Conservation (phyloP, 2,888 invertebrate genomes). For the Melipona bicolor region DNA sequence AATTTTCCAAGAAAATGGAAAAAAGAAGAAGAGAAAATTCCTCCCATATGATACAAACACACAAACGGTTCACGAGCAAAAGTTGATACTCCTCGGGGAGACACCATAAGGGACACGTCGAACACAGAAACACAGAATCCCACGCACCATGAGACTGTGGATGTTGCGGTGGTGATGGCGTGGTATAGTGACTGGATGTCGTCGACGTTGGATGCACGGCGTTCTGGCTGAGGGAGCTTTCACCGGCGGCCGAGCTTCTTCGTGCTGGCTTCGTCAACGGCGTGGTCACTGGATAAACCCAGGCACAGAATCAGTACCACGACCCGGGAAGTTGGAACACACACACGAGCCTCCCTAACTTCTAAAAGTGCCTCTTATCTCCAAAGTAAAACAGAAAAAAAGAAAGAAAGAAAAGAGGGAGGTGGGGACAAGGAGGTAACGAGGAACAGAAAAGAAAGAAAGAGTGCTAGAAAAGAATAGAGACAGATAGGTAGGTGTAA, state of each 20-base stretch:
- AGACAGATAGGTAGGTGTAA: neutral
- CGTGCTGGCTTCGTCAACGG: conserved; percentile 79
- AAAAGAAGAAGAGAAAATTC: neutral
- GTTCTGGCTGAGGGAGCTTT: conserved; percentile 78
- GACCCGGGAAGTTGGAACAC: conserved; percentile 20
- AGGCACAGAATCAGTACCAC: conserved; percentile 54
- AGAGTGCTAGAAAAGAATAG: conserved; percentile 3
- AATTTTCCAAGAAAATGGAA: neutral
- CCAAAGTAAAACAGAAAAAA: conserved; percentile 2
- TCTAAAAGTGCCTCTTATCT: conserved; percentile 51
- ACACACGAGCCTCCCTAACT: conserved; percentile 30
- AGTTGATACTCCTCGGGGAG: too few relatives aligned
- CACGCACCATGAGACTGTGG: conserved; percentile 79
- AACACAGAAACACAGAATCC: neutral
- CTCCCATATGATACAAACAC: neutral
- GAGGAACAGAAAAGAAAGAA: neutral
- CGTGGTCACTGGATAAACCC: conserved; percentile 77
- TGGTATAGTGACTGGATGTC: conserved; percentile 84
- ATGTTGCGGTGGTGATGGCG: conserved; percentile 83
- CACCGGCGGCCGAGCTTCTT: conserved; percentile 81
- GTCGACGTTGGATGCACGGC: conserved; percentile 80
- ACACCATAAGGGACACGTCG: too few relatives aligned
- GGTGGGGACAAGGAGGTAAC: neutral
- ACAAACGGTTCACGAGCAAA: neutral
- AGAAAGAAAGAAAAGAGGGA: neutral